phyloP scores from a whole-genome alignment of 2,797 vertebrate species.

The Vultur gryphus region DNA sequence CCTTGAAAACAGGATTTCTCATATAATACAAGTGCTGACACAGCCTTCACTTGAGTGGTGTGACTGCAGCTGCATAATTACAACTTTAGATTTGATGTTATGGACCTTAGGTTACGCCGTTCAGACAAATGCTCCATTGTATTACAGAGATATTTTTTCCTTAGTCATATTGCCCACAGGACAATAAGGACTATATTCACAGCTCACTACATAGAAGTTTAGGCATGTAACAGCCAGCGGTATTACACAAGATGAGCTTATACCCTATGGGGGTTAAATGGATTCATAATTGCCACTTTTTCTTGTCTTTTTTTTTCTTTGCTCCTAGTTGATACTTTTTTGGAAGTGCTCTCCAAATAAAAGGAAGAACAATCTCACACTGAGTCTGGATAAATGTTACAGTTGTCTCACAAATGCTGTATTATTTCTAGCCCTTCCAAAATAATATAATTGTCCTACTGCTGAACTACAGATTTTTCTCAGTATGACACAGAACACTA shows the following conservation, averaged over 20 bases:
- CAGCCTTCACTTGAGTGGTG: constrained; percentile 30
- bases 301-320: neutral
- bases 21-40: constrained; percentile 41
- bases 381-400: constrained; percentile 55
- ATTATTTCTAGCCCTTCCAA: constrained; percentile 61
- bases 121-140: constrained; percentile 33
- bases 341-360: constrained; percentile 39
- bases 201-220: neutral
- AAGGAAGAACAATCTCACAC: constrained; percentile 57
- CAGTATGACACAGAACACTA: constrained; percentile 69
- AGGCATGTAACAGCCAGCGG: neutral
- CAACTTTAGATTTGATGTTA: constrained; percentile 45
- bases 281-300: constrained; percentile 38
- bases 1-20: constrained; percentile 60
- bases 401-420: constrained; percentile 56
- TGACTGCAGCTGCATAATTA: constrained; percentile 58
- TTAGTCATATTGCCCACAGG: constrained; percentile 18
- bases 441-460: constrained; percentile 54
- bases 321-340: constrained; percentile 51
- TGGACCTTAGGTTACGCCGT: constrained; percentile 11
- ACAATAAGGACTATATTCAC: constrained; percentile 20
- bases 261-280: constrained; percentile 24
- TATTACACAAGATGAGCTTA: constrained; percentile 4
- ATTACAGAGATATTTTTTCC: constrained; percentile 1
- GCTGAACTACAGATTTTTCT: constrained; percentile 71